Evolutionary conservation across 2,797 vertebrate genomes (phyloP).

Genomic region (Microctenopoma lineatum): DNA sequence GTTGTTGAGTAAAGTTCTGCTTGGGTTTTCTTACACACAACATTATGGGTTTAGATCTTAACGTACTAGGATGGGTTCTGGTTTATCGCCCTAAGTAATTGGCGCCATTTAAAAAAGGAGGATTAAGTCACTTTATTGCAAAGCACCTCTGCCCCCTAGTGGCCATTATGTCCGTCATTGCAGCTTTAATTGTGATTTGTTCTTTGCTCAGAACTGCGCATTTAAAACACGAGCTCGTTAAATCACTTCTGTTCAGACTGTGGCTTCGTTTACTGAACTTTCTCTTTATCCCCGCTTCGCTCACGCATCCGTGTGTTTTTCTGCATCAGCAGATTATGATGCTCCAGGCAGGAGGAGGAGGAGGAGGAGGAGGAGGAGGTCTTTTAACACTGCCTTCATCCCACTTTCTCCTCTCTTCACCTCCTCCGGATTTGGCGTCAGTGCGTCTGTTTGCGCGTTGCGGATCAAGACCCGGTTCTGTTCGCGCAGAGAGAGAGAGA

Average conservation of each 20-base stretch:
- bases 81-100: too few relatives aligned
- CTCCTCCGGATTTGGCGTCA: conserved; percentile 42
- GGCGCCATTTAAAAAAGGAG: too few relatives aligned
- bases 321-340: conserved; percentile 17
- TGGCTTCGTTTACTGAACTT: background rate
- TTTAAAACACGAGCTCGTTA: too few relatives aligned
- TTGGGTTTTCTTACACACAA: too few relatives aligned
- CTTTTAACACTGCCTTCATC: conserved; percentile 50
- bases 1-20: too few relatives aligned
- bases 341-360: conserved; percentile 6
- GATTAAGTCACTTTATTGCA: too few relatives aligned
- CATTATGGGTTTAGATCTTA: too few relatives aligned
- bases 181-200: conserved; percentile 10
- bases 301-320: background rate
- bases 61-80: too few relatives aligned
- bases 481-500: background rate
- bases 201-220: too few relatives aligned
- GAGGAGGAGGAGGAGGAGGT: background rate
- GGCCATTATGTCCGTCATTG: background rate
- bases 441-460: background rate
- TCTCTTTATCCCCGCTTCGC: background rate
- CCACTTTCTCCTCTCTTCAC: conserved; percentile 49
- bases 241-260: too few relatives aligned
- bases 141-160: conserved; percentile 9
- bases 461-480: background rate